Percentiles rank a stretch among this genome's conserved stretches.
phyloP scores from a whole-genome alignment of 2,113 vertebrate genomes.

The Stictonetta naevosa region DNA sequence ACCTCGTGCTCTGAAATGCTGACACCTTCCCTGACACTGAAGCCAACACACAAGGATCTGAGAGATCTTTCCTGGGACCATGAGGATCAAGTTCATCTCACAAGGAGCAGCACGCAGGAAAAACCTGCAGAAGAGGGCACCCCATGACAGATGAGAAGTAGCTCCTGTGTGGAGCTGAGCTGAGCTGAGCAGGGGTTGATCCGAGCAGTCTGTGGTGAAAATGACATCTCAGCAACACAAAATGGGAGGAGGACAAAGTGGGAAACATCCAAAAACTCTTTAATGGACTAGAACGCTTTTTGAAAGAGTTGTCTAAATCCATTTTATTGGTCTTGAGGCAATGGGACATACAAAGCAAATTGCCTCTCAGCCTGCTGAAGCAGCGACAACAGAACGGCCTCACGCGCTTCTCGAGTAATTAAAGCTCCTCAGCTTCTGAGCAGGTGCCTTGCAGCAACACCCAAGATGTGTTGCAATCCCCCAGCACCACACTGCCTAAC shows the following conservation, averaged over 20 bases:
- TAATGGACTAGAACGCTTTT: neutral
- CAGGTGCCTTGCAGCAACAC: conserved; percentile 40
- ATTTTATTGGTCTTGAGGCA: neutral
- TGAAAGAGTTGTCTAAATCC: neutral
- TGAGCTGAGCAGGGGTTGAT: neutral
- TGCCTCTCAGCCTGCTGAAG: neutral
- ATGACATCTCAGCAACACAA: neutral
- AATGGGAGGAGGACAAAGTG: neutral
- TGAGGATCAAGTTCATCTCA: neutral
- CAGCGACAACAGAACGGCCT: neutral
- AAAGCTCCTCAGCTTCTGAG: neutral
- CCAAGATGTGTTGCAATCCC: conserved; percentile 8
- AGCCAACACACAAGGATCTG: neutral
- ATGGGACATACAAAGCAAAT: neutral
- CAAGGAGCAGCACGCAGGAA: neutral
- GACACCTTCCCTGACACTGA: rapidly evolving
- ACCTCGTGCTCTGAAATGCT: neutral
- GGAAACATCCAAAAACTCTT: neutral
- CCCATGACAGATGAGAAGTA: neutral
- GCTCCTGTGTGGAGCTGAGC: neutral
- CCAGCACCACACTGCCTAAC: conserved; percentile 29
- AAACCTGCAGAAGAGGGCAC: rapidly evolving
- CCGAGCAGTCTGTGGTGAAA: neutral
- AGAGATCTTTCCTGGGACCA: neutral
- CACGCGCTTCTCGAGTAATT: neutral